These are phyloP conservation scores for Anarrhichthys ocellatus DNA, from an alignment of 2,113 vertebrate species.

Conservation along the genomic window DNA sequence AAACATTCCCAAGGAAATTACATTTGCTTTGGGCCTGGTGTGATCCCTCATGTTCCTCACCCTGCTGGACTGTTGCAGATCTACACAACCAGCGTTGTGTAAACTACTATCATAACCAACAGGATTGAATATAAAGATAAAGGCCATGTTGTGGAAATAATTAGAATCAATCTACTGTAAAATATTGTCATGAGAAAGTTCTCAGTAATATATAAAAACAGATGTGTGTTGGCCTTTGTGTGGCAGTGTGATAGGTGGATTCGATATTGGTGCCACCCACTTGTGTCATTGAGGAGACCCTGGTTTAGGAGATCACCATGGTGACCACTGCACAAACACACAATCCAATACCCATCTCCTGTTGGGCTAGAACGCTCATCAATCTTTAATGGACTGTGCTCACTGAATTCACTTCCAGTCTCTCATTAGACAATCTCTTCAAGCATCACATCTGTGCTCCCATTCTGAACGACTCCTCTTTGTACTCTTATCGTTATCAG, in stretches of 20 bases:
- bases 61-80: not conserved
- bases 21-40: not conserved
- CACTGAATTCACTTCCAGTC: slow-evolving; percentile 51
- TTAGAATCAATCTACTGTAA: not conserved
- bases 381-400: slow-evolving; percentile 58
- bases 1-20: not conserved
- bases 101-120: not conserved
- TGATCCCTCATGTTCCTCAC: not conserved
- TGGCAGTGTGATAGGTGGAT: slow-evolving; percentile 4
- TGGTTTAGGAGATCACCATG: slow-evolving; percentile 62
- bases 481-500: slow-evolving; percentile 23
- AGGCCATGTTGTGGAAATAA: not conserved
- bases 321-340: slow-evolving; percentile 57
- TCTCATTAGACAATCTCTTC: slow-evolving; percentile 43
- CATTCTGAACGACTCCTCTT: slow-evolving; percentile 17
- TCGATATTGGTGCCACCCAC: slow-evolving; percentile 46
- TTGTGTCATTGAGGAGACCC: slow-evolving; percentile 55
- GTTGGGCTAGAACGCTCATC: slow-evolving; percentile 42
- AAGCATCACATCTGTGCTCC: slow-evolving; percentile 43
- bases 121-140: not conserved
- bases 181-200: not conserved
- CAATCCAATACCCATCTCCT: slow-evolving; percentile 44
- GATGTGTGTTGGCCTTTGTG: not conserved
- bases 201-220: not conserved
- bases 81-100: not conserved